A percentile compares a stretch with the other conserved stretches of the same genome.
These are phyloP conservation scores for Bembecia ichneumoniformis DNA, from an alignment of 2,888 invertebrate species.

Conservation along the genomic window DNA sequence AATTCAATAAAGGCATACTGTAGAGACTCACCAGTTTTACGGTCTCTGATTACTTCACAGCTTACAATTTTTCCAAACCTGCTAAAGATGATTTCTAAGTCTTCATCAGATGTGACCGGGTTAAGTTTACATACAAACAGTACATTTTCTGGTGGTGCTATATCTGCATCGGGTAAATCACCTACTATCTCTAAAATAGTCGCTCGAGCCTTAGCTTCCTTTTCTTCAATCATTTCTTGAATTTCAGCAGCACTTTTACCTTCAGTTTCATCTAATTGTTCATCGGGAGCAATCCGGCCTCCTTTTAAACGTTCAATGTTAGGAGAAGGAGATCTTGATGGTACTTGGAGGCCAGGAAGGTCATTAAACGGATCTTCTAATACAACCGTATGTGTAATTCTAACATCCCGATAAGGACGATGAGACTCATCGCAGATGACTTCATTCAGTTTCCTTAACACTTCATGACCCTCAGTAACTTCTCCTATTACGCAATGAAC, in stretches of 20 bases:
- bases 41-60: slow-evolving; percentile 97
- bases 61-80: slow-evolving; percentile 94
- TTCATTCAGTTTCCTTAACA: slow-evolving; percentile 92
- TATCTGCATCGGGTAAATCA: slow-evolving; percentile 96
- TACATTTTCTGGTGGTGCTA: slow-evolving; percentile 98
- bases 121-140: slow-evolving; percentile 99
- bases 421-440: slow-evolving; percentile 91
- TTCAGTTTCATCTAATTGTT: slow-evolving; percentile 90
- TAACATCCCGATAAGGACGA: slow-evolving; percentile 94
- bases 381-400: slow-evolving; percentile 96
- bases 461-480: slow-evolving; percentile 91
- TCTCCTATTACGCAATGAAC: slow-evolving; percentile 96
- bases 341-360: slow-evolving; percentile 81
- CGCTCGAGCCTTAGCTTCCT: slow-evolving; percentile 96
- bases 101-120: slow-evolving; percentile 97
- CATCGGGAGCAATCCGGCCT: slow-evolving; percentile 93
- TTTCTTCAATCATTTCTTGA: slow-evolving; percentile 87
- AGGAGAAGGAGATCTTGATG: slow-evolving; percentile 91
- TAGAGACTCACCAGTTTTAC: slow-evolving; percentile 91
- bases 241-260: slow-evolving; percentile 90
- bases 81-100: slow-evolving; percentile 97
- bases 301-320: slow-evolving; percentile 84
- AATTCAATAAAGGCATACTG: slow-evolving; percentile 99
- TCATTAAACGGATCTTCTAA: slow-evolving; percentile 97
- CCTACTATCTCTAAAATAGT: slow-evolving; percentile 99